Base-by-base conservation (phyloP, 2,888 invertebrate genomes). In the Meliscaeva auricollis region DNA sequence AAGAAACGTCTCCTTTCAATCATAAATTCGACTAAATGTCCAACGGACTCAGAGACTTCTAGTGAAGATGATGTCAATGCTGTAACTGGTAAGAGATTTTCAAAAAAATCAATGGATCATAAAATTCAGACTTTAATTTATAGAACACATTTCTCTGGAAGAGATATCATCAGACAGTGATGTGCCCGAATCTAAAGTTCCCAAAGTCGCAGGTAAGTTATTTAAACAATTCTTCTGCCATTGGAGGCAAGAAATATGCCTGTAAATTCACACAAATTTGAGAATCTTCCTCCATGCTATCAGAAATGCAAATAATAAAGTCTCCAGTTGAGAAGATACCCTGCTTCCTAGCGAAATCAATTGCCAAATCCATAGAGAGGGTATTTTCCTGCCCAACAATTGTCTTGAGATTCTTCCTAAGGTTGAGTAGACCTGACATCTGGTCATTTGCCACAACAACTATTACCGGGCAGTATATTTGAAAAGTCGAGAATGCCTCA, bases 71-170 rank as follows among this genome's bases (percentile, higher is more conserved):
- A 92, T 88, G 90, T 91, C 0, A 88, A 91, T 64, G 90, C 88
- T 26, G 89, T 91, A 32, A 90, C 91, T 69, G 92, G 92, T 91
- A 81, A 69, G 7, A 0, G n/a, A 13, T 35, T 35, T 6, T 17
- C 6, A 48, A 70, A 46, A 20, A 7, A 9, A 1, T 17, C n/a
- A n/a, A n/a, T n/a, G n/a, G n/a, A 32, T 1, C 26, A 30, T 4
- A 13, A 9, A 0, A 17, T 8, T 75, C 60, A 7, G 38, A 30
- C 58, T 66, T 74, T 58, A 46, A 22, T 15, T 50, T 87, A 11
- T 92, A 89, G 95, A 94, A 89, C 94, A 94, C 2, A 94, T 94
- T 73, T 94, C 94, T 0, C 89, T 94, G 78, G 94, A 94, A 88
- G 94, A 94, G 90, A 94, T 94, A 64, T 94, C 94, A 6, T 92